Evolutionary conservation across 2,888 invertebrate species (phyloP).

Genomic region (Brachyptera risi): DNA sequence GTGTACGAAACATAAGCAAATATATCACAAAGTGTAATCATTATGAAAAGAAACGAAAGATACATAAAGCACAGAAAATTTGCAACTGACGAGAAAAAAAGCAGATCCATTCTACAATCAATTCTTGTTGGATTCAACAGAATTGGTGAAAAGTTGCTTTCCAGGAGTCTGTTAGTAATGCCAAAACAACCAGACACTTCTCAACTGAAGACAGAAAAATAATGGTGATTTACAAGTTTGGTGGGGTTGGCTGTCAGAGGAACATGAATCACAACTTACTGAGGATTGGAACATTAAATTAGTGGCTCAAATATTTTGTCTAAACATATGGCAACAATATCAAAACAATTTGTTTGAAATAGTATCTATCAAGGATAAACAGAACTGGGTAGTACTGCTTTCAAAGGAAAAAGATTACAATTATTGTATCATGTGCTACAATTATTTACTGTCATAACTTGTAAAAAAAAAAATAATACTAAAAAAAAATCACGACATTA

Average conservation of each 20-base stretch:
- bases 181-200: background rate
- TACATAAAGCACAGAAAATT: constrained; percentile 32
- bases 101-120: constrained; percentile 30
- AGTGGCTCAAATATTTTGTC: background rate
- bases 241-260: no score
- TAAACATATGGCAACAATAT: background rate
- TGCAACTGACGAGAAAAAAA: constrained; percentile 34
- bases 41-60: constrained; percentile 22
- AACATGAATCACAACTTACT: background rate
- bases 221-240: no score
- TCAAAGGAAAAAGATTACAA: no score
- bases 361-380: no score
- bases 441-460: no score
- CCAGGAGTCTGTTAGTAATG: background rate
- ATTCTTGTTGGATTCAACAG: background rate
- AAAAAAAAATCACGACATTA: no score
- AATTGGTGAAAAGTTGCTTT: background rate
- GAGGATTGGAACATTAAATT: background rate
- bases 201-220: background rate
- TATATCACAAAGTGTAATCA: constrained; percentile 30
- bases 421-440: no score
- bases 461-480: no score
- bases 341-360: background rate
- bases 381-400: no score
- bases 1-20: constrained; percentile 31